Base-by-base conservation (phyloP, 2,888 invertebrate genomes). In the Nomada lathburiana region DNA sequence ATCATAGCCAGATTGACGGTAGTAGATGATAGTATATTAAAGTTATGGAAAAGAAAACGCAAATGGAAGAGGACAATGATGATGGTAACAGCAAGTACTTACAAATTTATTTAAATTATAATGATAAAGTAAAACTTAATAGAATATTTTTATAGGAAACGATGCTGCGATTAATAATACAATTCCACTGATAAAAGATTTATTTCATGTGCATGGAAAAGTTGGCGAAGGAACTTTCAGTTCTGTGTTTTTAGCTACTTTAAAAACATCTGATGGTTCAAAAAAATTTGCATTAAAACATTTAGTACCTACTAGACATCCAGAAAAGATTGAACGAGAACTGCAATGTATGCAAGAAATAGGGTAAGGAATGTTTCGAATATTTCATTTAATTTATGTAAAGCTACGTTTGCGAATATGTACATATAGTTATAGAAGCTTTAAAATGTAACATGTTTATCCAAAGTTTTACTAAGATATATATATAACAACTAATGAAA, bases 181-280 rank as follows among this genome's bases (percentile, higher is more conserved):
- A 84, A 91, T 97, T 80, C 97, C 97, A 44, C 94, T 95, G 85
- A 92, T 97, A 85, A 95, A 95, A 59, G 95, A 95, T 84, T 94
- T 96, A 83, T 97, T 97, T 91, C 94, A 96, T 85, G 94, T 97
- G 52, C 96, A 96, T 92, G 95, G 95, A 55, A 96, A 97, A 90
- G 96, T 97, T 88, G 97, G 97, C 0, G 96, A 97, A 94, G 98
- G 98, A 23, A 97, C 98, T 2, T 98, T 98, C 91, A 98, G 98
- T 92, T 97, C 97, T 0, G 98, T 98, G 36, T 97, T 97, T 90
- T 94, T 98, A 89, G 98, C 97, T 1, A 96, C 96, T 2, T 93
- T 97, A 71, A 96, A 95, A 92, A 88, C 94, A 88, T 94, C 94
- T 91, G 85, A 94, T 82, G 93, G 94, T 1, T 92, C 94, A 72